These are phyloP conservation scores for Sylvia atricapilla DNA, from an alignment of 2,113 vertebrate species.

Conservation along the genomic window DNA sequence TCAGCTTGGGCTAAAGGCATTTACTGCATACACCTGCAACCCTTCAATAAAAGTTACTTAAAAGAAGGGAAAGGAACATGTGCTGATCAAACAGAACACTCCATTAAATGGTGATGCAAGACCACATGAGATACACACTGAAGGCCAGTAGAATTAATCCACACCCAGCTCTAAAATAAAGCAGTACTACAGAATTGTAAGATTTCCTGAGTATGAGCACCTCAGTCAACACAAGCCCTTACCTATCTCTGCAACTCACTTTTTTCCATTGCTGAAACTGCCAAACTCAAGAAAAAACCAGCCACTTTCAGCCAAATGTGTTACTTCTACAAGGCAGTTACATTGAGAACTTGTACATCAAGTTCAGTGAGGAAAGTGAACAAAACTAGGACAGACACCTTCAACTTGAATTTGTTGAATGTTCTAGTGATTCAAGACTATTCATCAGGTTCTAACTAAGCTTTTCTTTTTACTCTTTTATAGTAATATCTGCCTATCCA, in stretches of 20 bases:
- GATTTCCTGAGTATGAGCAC: neutral
- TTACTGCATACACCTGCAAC: neutral
- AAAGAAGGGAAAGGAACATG: neutral
- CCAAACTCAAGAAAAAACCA: neutral
- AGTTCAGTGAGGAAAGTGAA: neutral
- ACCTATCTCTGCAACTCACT: neutral
- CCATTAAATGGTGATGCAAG: neutral
- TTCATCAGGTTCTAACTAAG: neutral
- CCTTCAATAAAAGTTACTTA: neutral
- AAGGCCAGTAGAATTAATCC: neutral
- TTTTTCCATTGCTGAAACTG: neutral
- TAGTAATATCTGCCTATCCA: neutral
- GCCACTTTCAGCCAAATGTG: neutral
- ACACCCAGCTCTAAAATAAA: neutral
- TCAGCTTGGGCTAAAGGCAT: neutral
- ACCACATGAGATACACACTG: rapidly evolving
- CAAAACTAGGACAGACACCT: neutral
- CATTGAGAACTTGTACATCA: neutral
- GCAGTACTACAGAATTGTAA: neutral
- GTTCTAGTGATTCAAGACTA: neutral
- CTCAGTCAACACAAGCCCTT: neutral
- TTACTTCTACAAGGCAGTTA: neutral
- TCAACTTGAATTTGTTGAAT: neutral
- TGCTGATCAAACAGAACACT: neutral
- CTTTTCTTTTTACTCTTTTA: neutral